Percentiles rank a stretch among this genome's conserved stretches.
These are phyloP conservation scores for Oeneis ivallda DNA, from an alignment of 2,888 invertebrate species.

Conservation along the genomic window DNA sequence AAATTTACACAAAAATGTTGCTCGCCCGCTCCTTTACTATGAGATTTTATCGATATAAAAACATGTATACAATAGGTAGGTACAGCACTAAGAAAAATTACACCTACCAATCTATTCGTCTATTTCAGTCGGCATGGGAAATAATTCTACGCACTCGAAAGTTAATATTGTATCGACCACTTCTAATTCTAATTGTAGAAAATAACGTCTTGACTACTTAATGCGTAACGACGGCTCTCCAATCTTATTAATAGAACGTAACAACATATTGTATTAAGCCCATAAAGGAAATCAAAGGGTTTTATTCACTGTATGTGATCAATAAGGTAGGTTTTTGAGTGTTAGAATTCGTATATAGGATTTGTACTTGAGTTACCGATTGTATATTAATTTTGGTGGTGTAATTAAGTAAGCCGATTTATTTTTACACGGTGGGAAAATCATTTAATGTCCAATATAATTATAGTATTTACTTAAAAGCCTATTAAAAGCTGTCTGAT, in stretches of 20 bases:
- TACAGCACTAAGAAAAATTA: neutral
- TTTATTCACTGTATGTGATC: neutral
- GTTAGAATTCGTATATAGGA: constrained; percentile 13
- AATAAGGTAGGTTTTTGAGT: constrained; percentile 17
- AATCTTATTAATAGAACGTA: constrained; percentile 47
- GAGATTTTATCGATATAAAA: neutral
- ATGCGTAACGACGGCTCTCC: constrained; percentile 46
- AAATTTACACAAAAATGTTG: too few relatives aligned
- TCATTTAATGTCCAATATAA: constrained; percentile 20
- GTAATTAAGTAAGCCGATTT: constrained; percentile 48
- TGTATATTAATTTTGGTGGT: constrained; percentile 40
- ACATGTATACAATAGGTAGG: neutral
- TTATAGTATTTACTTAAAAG: constrained; percentile 11
- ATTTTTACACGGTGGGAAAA: constrained; percentile 57
- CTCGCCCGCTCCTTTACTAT: too few relatives aligned
- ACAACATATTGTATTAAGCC: constrained; percentile 38
- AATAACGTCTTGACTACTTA: constrained; percentile 49
- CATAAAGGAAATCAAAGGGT: constrained; percentile 7
- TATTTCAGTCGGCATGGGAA: constrained; percentile 60
- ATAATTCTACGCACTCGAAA: constrained; percentile 48
- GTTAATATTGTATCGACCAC: constrained; percentile 44
- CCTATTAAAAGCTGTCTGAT: neutral
- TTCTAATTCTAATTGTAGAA: constrained; percentile 48
- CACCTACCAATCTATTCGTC: constrained; percentile 29
- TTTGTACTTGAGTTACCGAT: constrained; percentile 40